Evolutionary conservation across 2,113 vertebrate genomes (phyloP).

Genomic region (Toxostoma redivivum): DNA sequence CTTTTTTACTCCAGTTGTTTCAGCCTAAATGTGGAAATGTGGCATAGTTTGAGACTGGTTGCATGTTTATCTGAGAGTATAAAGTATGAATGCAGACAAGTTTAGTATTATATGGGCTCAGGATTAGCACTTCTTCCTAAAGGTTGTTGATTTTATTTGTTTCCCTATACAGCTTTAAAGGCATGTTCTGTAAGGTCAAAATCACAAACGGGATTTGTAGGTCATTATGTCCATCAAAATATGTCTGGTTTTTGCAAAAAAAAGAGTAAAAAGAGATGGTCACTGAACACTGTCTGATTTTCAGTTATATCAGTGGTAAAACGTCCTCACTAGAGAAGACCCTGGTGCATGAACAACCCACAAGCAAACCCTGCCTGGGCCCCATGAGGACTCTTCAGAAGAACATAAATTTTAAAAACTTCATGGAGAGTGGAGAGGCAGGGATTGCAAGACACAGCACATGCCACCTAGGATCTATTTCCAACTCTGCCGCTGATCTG

Average conservation of each 20-base stretch:
- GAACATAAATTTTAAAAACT: background rate
- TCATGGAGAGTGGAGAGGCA: background rate
- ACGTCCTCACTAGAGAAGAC: background rate
- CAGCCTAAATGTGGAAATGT: background rate
- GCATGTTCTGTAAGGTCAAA: background rate
- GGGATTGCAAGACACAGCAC: background rate
- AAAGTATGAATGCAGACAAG: slow-evolving; percentile 18
- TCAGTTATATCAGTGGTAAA: background rate
- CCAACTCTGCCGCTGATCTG: background rate
- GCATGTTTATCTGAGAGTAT: slow-evolving; percentile 42
- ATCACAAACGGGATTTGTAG: background rate
- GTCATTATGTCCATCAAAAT: background rate
- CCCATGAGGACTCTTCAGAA: background rate
- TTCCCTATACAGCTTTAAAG: slow-evolving; percentile 49
- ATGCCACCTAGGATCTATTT: background rate
- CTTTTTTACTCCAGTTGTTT: background rate
- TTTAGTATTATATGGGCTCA: slow-evolving; percentile 10
- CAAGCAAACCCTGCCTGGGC: background rate
- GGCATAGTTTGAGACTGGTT: slow-evolving; percentile 12
- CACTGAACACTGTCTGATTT: background rate
- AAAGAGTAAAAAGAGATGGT: background rate
- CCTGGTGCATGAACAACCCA: background rate
- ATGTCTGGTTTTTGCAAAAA: background rate
- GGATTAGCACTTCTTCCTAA: slow-evolving; percentile 21
- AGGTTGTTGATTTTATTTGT: background rate